A percentile compares a stretch with the other conserved stretches of the same genome.
Evolutionary conservation across 1,140 invertebrate species (phyloP).

Genomic region (Acyrthosiphon pisum): DNA sequence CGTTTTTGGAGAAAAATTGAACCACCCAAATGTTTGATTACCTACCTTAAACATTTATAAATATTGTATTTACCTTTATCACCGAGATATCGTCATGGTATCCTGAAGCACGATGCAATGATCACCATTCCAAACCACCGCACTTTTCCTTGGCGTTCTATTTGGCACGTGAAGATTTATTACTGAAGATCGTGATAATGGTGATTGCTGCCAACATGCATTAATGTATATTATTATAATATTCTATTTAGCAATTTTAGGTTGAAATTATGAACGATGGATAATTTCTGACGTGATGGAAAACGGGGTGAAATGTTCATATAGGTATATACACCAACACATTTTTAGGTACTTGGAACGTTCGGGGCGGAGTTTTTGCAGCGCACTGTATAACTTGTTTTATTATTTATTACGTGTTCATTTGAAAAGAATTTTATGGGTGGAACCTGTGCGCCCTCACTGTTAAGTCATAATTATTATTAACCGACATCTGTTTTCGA

Average conservation of each 20-base stretch:
- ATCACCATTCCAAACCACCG: background rate
- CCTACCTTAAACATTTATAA: background rate
- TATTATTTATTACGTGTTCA: too few species aligned
- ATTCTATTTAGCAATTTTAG: background rate
- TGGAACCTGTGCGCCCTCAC: too few species aligned
- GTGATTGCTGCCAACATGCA: too few species aligned
- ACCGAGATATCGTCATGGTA: background rate
- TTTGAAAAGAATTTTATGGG: too few species aligned
- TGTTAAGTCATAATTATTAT: background rate
- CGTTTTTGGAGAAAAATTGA: too few species aligned
- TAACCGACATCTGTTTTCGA: background rate
- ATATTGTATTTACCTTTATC: background rate
- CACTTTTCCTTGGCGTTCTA: too few species aligned
- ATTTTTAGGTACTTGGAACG: background rate
- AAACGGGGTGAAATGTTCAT: background rate
- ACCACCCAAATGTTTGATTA: too few species aligned
- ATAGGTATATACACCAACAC: background rate
- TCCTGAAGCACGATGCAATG: background rate
- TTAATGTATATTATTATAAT: background rate
- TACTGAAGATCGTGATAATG: background rate
- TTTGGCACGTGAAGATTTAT: too few species aligned
- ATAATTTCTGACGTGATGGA: background rate
- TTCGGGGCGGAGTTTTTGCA: background rate
- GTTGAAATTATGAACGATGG: background rate
- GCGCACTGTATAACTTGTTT: background rate